Evolutionary conservation across 2,113 vertebrate species (phyloP), one percentile per base, ranked within the genome.

Genomic region (Symphodus melops): DNA sequence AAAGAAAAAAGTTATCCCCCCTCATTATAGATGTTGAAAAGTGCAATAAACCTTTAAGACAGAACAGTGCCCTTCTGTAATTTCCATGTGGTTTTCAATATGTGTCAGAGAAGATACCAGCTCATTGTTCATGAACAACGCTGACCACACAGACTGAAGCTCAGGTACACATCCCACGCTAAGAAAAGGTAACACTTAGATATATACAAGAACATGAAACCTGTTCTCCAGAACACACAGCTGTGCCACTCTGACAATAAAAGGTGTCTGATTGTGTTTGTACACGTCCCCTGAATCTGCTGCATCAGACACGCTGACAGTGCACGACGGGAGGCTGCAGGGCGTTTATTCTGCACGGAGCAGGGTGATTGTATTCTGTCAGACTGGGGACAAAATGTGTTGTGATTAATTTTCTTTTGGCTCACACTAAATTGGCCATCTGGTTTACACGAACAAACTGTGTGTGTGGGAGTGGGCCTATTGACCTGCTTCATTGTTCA

Each of bases 391-490:
- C 72, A 58, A 78, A 86, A 88, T 62, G 74, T 81, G 68, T 75
- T 42, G 73, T 74, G 84, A 84, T 82, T 86, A 55, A 83, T 86
- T 87, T 90, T 66, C 61, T 68, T 41, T 55, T 68, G 72, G 85
- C 72, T 72, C 62, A 19, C 14, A 72, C 72, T n/a, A 85, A 86
- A 87, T 86, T 76, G 79, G 76, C 90, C 90, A 91, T 91, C 88
- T 91, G 90, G 84, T 46, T 75, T 39, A 54, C 56, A 68, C 37
- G 53, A 75, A 54, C 14, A 46, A 64, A 21, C 81, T 21, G 62
- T 44, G 56, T 68, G 83, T 77, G 79, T 63, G 71, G 81, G 83
- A 83, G 85, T 76, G 85, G 70, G 61, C 64, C 72, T 63, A 67
- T 54, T 87, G 83, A 87, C 83, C 85, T 54, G 68, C 69, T 79